These are phyloP conservation scores for Agonopterix alstromeriana DNA, from an alignment of 2,888 invertebrate species.

Conservation along the genomic window DNA sequence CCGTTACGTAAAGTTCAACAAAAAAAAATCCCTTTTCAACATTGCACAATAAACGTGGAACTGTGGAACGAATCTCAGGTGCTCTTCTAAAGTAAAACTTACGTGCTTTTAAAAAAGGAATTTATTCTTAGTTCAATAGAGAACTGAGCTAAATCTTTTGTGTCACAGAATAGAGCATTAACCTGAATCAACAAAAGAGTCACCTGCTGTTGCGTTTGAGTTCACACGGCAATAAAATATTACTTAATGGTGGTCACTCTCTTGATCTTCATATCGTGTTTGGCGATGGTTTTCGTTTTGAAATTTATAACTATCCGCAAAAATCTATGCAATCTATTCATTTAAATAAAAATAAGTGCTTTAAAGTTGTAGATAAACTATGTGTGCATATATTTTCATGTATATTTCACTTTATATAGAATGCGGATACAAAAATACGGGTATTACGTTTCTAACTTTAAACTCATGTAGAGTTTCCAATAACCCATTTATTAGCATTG, in stretches of 20 bases:
- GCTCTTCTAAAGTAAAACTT: conserved; percentile 9
- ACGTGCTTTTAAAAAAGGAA: conserved; percentile 27
- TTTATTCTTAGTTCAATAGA: conserved; percentile 20
- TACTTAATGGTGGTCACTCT: conserved; percentile 22
- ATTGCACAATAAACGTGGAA: background rate
- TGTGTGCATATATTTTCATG: too few relatives aligned
- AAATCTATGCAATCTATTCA: too few relatives aligned
- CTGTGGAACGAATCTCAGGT: conserved; percentile 15
- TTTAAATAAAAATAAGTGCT: too few relatives aligned
- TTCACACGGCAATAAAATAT: conserved; percentile 54
- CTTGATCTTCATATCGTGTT: conserved; percentile 1
- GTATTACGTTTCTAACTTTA: too few relatives aligned
- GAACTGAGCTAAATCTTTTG: conserved; percentile 21
- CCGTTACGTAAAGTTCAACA: background rate
- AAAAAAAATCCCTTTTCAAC: background rate
- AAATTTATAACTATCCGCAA: too few relatives aligned
- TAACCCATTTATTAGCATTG: too few relatives aligned
- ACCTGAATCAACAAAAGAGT: conserved; percentile 26
- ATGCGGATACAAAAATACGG: too few relatives aligned
- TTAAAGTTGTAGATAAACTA: too few relatives aligned
- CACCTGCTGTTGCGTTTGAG: conserved; percentile 30
- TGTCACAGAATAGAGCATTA: conserved; percentile 27
- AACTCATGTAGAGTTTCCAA: too few relatives aligned
- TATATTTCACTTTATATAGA: too few relatives aligned
- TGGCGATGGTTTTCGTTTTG: background rate